Evolutionary conservation across 37 sponge, comb jelly and placozoan species (phyloP).

Genomic region (Halichondria panicea): DNA sequence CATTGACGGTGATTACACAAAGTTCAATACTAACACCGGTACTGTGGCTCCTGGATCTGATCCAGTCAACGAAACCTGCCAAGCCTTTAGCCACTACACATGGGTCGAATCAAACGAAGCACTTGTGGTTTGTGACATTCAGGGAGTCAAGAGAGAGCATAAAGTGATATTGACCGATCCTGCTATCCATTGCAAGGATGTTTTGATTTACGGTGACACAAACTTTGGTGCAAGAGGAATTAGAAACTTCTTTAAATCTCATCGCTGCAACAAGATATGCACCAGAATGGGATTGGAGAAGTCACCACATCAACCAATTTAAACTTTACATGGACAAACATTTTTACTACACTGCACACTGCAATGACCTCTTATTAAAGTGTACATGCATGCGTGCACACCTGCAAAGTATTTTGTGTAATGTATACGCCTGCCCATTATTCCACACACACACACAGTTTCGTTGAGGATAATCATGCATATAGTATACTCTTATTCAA

Average conservation of each 20-base stretch:
- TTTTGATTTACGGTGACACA: not conserved
- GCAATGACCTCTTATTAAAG: too few relatives aligned
- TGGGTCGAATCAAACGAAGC: conserved; percentile 6
- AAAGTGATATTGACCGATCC: conserved; percentile 20
- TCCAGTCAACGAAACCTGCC: not conserved
- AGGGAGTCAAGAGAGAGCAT: not conserved
- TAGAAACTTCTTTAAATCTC: conserved; percentile 34
- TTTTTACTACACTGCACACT: too few relatives aligned
- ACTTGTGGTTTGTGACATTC: conserved; percentile 16
- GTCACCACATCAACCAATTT: too few relatives aligned
- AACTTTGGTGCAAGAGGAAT: conserved; percentile 1
- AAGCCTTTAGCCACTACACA: conserved; percentile 40
- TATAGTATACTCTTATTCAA: too few relatives aligned
- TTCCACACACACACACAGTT: too few relatives aligned
- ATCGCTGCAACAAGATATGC: conserved; percentile 41
- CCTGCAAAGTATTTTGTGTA: too few relatives aligned
- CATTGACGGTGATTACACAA: conserved; percentile 1
- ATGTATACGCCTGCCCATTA: too few relatives aligned
- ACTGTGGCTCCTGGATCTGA: not conserved
- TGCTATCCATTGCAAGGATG: conserved; percentile 5
- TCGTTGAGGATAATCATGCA: too few relatives aligned
- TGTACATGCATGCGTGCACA: too few relatives aligned
- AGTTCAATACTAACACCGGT: conserved; percentile 28
- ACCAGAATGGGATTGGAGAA: too few relatives aligned
- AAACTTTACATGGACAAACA: too few relatives aligned